Evolutionary conservation across 1,140 invertebrate genomes (phyloP), one percentile per base, ranked within the genome.

Genomic region (Drosophila bocqueti): DNA sequence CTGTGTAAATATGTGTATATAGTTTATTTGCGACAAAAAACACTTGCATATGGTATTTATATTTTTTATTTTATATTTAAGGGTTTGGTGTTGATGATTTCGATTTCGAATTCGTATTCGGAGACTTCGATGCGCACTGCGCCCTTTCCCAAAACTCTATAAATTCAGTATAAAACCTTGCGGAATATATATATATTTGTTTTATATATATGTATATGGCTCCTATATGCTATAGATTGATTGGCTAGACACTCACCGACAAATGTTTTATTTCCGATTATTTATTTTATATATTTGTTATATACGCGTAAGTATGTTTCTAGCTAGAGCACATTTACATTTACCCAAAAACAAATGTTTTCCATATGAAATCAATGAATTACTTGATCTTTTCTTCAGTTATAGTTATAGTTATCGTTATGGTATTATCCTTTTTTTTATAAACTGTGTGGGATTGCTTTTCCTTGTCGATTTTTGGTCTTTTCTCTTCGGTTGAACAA

Each of bases 91-190:
- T 75, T 61, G 21, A 42, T 62, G 46, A 16, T 71, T 60, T 58
- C 13, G 38, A 38, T 52, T 13, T 52, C 49, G 24, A 50, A 18
- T 34, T 62, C 26, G 26, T 45, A 62, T 58, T 49, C 34, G 42
- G 52, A 36, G 69, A 31, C 42, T 45, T 76, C 15, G 38, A 31
- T 76, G 72, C 62, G 61, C 60, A 67, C 62, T 60, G 72, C 62
- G 72, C 61, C 38, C 24, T 36, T 40, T 31, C 18, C 61, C 68
- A 73, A 73, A 73, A 60, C 49, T 49, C 77, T 72, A 65, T 83
- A 89, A 89, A 90, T 84, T 89, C 68, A 75, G 77, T 89, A 85
- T 78, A 87, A 87, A 87, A 89, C 84, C 77, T 75, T 76, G 59
- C 71, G 68, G 83, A 81, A 79, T 54, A 47, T 40, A 40, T 50